Conservation (phyloP, 2,888 invertebrate species). For the Uropetala carovei region DNA sequence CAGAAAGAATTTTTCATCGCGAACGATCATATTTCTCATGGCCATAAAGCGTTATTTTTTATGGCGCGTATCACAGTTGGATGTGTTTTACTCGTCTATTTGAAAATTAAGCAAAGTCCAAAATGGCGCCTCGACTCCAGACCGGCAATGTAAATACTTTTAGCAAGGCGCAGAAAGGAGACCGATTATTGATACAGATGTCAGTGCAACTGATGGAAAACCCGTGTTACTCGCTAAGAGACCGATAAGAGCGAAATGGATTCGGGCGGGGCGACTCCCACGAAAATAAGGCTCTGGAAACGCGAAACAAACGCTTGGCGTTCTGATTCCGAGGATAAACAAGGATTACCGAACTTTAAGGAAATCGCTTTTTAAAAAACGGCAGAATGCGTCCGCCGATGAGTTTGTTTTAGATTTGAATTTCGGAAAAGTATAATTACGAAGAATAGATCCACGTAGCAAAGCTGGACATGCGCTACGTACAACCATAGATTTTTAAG, state of each 20-base stretch:
- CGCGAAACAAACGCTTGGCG: neutral
- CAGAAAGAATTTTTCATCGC: too few relatives aligned
- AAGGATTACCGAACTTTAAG: neutral
- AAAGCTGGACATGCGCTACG: too few relatives aligned
- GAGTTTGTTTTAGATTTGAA: too few relatives aligned
- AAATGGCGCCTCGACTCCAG: neutral
- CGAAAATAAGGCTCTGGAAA: conserved; percentile 30
- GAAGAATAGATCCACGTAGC: too few relatives aligned
- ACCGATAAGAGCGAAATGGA: conserved; percentile 37
- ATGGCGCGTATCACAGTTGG: too few relatives aligned
- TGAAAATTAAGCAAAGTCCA: too few relatives aligned
- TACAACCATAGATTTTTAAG: too few relatives aligned
- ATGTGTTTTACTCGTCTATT: too few relatives aligned
- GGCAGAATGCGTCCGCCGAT: too few relatives aligned
- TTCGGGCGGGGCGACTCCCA: neutral
- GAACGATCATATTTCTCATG: too few relatives aligned
- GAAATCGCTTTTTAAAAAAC: neutral
- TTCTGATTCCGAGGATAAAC: neutral
- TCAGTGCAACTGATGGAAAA: conserved; percentile 46
- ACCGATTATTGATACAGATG: conserved; percentile 59
- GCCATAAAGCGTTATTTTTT: too few relatives aligned
- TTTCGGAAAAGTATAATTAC: too few relatives aligned
- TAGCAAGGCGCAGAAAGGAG: conserved; percentile 29
- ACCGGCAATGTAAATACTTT: conserved; percentile 4
- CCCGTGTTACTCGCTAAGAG: conserved; percentile 57